phyloP scores from a whole-genome alignment of 2,797 vertebrate genomes.

The Bradypus variegatus region DNA sequence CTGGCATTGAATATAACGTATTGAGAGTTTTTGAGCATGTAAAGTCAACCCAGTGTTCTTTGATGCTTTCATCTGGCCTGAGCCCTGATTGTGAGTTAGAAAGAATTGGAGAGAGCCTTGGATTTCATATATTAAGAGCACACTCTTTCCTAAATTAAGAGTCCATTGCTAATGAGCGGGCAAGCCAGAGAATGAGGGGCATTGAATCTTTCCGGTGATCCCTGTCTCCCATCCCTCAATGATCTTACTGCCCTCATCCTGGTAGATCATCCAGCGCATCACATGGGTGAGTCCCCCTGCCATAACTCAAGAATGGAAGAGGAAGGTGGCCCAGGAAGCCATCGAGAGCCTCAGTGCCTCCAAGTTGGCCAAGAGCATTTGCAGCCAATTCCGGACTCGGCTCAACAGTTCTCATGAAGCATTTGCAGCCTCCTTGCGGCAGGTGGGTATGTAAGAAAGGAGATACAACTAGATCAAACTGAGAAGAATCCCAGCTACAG shows the following conservation, averaged over 20 bases:
- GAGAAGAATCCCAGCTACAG: background rate
- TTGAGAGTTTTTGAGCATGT: background rate
- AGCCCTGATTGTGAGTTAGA: background rate
- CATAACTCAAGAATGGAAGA: conserved; percentile 93
- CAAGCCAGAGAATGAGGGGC: background rate
- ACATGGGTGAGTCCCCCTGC: conserved; percentile 93
- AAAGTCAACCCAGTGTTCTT: background rate
- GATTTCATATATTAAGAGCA: background rate
- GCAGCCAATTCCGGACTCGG: conserved; percentile 94
- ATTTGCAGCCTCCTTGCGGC: conserved; percentile 90
- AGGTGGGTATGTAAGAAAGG: conserved; percentile 75
- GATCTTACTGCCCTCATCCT: background rate
- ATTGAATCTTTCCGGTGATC: background rate
- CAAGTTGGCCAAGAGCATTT: conserved; percentile 96
- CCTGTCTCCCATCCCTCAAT: background rate
- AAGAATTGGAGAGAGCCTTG: background rate
- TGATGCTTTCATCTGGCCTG: background rate
- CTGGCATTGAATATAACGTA: background rate
- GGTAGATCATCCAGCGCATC: conserved; percentile 93
- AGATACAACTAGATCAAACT: too few relatives aligned
- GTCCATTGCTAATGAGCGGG: background rate
- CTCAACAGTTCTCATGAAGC: conserved; percentile 97
- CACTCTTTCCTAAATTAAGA: background rate
- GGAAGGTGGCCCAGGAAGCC: conserved; percentile 96
- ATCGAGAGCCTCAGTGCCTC: conserved; percentile 97